Percentiles rank a stretch among this genome's conserved stretches.
Conservation (phyloP, 2,113 vertebrate genomes). For the Scartelaos histophorus region DNA sequence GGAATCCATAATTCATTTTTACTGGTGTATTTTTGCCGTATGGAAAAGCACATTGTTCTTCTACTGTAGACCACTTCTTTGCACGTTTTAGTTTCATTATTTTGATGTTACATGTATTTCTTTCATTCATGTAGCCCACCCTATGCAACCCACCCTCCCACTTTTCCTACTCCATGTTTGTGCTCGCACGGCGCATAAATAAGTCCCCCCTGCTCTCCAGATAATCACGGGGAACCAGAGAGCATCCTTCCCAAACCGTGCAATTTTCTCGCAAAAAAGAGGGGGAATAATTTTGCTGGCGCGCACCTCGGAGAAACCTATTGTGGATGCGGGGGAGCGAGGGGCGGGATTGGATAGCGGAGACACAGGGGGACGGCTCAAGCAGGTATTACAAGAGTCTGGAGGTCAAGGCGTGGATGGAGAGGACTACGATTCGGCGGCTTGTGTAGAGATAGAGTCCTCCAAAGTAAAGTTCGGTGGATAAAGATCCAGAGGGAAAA, state of each 20-base stretch:
- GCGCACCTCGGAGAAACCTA: slow-evolving; percentile 38
- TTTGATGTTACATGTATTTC: background rate
- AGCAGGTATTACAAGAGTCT: background rate
- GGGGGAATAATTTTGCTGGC: slow-evolving; percentile 40
- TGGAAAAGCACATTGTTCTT: too few relatives aligned
- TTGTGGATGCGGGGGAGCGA: slow-evolving; percentile 29
- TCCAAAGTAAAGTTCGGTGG: too few relatives aligned
- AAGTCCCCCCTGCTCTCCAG: slow-evolving; percentile 32
- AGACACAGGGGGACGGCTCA: background rate
- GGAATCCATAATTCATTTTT: too few relatives aligned
- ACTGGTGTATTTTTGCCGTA: too few relatives aligned
- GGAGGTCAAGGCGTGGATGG: background rate
- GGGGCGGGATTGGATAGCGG: slow-evolving; percentile 9
- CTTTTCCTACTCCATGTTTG: slow-evolving; percentile 16
- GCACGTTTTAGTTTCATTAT: too few relatives aligned
- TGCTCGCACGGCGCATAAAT: slow-evolving; percentile 42
- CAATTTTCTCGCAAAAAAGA: slow-evolving; percentile 42
- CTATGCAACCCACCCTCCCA: background rate
- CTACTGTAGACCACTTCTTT: too few relatives aligned
- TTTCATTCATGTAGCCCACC: background rate
- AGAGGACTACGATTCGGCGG: background rate
- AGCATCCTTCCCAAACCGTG: slow-evolving; percentile 30
- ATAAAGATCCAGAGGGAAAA: too few relatives aligned
- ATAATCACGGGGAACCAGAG: slow-evolving; percentile 58
- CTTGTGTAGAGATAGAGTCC: background rate